Percentiles rank a stretch among this genome's conserved stretches.
Conservation (phyloP, 1,140 invertebrate genomes). For the Oncopodura yosiiana region DNA sequence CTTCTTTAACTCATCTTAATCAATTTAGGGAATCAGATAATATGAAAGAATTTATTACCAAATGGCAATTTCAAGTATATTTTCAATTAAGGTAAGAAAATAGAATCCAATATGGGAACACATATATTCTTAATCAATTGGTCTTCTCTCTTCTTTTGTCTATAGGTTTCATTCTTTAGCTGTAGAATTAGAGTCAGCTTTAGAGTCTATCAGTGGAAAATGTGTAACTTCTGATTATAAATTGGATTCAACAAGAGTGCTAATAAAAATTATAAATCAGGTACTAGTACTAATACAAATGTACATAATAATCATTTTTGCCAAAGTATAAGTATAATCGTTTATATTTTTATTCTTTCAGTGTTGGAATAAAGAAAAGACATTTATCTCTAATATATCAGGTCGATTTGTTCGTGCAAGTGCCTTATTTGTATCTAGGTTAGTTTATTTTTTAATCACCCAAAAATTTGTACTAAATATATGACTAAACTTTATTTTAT, state of each 20-base stretch:
- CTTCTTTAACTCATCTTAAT: constrained; percentile 31
- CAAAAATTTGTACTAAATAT: no score
- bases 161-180: constrained; percentile 32
- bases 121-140: no score
- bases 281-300: no score
- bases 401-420: constrained; percentile 34
- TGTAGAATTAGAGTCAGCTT: constrained; percentile 29
- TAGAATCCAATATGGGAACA: not conserved
- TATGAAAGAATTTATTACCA: constrained; percentile 58
- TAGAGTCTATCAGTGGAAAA: constrained; percentile 14
- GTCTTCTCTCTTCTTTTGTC: no score
- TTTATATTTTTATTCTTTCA: no score
- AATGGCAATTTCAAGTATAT: constrained; percentile 90
- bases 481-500: no score
- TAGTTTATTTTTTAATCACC: no score
- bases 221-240: constrained; percentile 31
- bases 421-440: constrained; percentile 32
- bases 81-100: constrained; percentile 67
- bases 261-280: constrained; percentile 32
- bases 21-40: constrained; percentile 22
- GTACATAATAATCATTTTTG: no score
- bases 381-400: constrained; percentile 24
- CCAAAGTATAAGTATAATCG: no score
- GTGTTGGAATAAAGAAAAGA: constrained; percentile 34
- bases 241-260: constrained; percentile 24